Evolutionary conservation across 1,140 invertebrate species (phyloP), one percentile per base, ranked within the genome.

Genomic region (Aphelenchoides fujianensis): DNA sequence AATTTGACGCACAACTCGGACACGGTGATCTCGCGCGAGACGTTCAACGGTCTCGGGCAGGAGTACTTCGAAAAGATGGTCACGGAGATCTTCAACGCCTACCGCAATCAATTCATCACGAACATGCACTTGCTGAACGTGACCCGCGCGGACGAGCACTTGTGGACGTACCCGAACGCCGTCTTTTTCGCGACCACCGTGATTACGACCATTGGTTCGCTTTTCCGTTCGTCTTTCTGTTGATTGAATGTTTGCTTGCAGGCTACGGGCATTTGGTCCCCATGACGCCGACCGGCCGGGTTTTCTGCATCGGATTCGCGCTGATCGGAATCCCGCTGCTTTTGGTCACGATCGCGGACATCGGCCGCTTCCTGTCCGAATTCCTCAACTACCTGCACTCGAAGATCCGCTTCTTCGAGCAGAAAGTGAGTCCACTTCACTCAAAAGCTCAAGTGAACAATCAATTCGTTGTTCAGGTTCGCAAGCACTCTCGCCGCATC

Each of bases 241-340:
- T 2, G 0, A 72, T 72, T 72, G 16, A n/a, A n/a, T n/a, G n/a
- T n/a, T n/a, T n/a, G n/a, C 27, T 67, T n/a, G n/a, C 53, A 85
- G 86, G 86, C 0, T 87, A 86, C 75, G 86, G 86, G 23, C 84
- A 87, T 76, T 84, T 87, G 34, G 85, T 87, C 16, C 87, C 87
- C 2, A 85, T 86, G 66, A 88, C 87, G 7, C 78, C 84, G 27
- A 84, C 82, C 76, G 87, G 87, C 27, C 79, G 86, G 61, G 74
- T 87, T 69, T 85, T 86, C 3, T 88, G 87, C 68, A 88, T 88
- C 34, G 83, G 85, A 5, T 88, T 88, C 77, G 86, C 87, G 2
- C 78, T 88, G 3, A 78, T 88, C 16, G 87, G 87, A 2, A 88
- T 88, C 37, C 87, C 87, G 2, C 74, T 88, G 0, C 86, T 88